Evolutionary conservation across 2,797 vertebrate genomes (phyloP).

Genomic region (Cyclura pinguis): DNA sequence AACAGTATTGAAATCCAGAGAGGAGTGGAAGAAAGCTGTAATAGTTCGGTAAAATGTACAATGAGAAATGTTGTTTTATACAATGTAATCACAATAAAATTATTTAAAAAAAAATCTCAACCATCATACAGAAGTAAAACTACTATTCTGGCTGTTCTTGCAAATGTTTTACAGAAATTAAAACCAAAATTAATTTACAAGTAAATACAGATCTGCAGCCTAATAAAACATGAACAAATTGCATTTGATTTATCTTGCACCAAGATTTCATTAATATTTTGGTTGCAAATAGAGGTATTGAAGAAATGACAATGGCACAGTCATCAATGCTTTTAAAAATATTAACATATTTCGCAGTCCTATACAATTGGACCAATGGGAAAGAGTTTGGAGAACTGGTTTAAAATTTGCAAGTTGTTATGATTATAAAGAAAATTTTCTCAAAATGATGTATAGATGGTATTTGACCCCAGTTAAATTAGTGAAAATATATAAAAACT

Average conservation of each 20-base stretch:
- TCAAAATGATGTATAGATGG: too few species aligned
- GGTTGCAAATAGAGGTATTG: neutral
- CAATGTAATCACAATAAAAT: too few species aligned
- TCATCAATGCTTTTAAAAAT: neutral
- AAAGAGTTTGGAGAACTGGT: too few species aligned
- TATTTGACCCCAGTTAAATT: too few species aligned
- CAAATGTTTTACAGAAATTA: neutral
- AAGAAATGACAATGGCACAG: neutral
- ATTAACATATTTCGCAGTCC: neutral
- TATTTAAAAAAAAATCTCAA: neutral
- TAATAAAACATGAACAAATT: neutral
- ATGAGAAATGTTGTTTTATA: too few species aligned
- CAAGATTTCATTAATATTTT: neutral
- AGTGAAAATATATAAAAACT: too few species aligned
- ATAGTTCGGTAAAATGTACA: too few species aligned
- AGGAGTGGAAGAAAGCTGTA: too few species aligned
- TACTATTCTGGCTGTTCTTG: neutral
- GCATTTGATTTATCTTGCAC: neutral
- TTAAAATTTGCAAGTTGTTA: too few species aligned
- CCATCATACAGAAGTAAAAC: neutral
- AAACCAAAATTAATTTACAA: neutral
- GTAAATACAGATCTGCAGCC: neutral
- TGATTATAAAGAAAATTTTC: too few species aligned
- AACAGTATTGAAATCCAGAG: too few species aligned
- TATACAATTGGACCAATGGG: too few species aligned